Evolutionary conservation across 2,797 vertebrate genomes (phyloP), one percentile per base, ranked within the genome.

Genomic region (Chloroceryle amazona): DNA sequence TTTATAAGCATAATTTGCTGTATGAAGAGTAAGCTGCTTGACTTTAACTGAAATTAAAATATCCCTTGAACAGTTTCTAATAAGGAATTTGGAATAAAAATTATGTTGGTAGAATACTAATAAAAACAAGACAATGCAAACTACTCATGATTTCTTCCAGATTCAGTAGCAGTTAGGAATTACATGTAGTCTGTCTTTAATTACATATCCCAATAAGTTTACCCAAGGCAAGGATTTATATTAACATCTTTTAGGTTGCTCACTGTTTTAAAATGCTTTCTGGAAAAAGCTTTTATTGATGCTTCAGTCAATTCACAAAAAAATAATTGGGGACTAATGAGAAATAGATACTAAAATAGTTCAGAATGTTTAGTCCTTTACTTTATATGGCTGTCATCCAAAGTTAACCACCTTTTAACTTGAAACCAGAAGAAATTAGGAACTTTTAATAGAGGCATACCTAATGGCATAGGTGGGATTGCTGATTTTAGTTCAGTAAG

Each of bases 391-490:
- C 14, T 63, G 1, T 39, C 13, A 46, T 46, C 20, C 49, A 28
- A 84, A 89, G 8, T 46, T 39, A 33, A 13, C 14, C 23, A 51
- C 8, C 13, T 90, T 82, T 78, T 73, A 42, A 60, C 13, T 51
- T 65, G 41, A 75, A 78, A 55, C 5, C 2, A n/a, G 28, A 63
- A 67, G 13, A 75, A 72, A 33, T 65, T 8, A 58, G n/a, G 42
- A 61, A 1, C 11, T 54, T 57, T 13, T 35, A 66, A 28, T 13
- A 0, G 1, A 55, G 26, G 13, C 22, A 9, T 35, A 33, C 11
- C 23, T 79, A 37, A 35, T 47, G 49, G n/a, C 33, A 4, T 19
- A 49, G 26, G 18, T 54, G 55, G 47, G 21, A 31, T 41, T 20
- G 29, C 11, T 66, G 63, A 44, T 58, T 73, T 75, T n/a, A 15